Percentiles rank a stretch among this genome's conserved stretches.
Conservation (phyloP, 2,797 vertebrate species). For the Myiotriccus ornatus region DNA sequence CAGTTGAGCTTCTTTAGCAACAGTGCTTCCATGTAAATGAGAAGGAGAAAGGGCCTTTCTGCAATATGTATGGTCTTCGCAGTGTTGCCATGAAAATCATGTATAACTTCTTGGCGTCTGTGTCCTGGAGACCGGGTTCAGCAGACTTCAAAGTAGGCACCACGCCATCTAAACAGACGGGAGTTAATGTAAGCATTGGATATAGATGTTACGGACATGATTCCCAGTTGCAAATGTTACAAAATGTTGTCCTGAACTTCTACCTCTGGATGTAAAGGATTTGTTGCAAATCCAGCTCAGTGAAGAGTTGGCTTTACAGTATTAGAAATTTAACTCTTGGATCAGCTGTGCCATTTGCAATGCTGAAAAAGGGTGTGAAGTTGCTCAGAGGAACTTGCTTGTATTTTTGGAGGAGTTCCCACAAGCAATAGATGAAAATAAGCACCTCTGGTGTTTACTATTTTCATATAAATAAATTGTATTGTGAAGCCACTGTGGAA, state of each 20-base stretch:
- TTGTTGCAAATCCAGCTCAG: conserved; percentile 37
- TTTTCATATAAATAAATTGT: background rate
- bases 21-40: background rate
- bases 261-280: conserved; percentile 46
- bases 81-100: background rate
- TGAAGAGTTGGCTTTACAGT: conserved; percentile 15
- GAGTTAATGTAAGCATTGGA: conserved; percentile 47
- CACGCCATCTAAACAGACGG: conserved; percentile 41
- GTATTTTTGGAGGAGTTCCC: conserved; percentile 7
- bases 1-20: background rate
- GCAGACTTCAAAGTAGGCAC: conserved; percentile 4
- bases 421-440: background rate
- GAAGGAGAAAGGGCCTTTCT: background rate
- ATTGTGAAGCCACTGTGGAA: background rate
- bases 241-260: conserved; percentile 49
- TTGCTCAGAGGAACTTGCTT: background rate
- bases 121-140: conserved; percentile 14
- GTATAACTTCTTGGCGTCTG: background rate
- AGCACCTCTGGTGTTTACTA: background rate
- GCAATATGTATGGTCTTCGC: background rate
- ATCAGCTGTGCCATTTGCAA: background rate
- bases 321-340: conserved; percentile 26
- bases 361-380: background rate
- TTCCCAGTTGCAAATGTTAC: conserved; percentile 35
- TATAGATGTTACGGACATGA: background rate